Evolutionary conservation across 2,888 invertebrate genomes (phyloP).

Genomic region (Latrodectus hesperus): DNA sequence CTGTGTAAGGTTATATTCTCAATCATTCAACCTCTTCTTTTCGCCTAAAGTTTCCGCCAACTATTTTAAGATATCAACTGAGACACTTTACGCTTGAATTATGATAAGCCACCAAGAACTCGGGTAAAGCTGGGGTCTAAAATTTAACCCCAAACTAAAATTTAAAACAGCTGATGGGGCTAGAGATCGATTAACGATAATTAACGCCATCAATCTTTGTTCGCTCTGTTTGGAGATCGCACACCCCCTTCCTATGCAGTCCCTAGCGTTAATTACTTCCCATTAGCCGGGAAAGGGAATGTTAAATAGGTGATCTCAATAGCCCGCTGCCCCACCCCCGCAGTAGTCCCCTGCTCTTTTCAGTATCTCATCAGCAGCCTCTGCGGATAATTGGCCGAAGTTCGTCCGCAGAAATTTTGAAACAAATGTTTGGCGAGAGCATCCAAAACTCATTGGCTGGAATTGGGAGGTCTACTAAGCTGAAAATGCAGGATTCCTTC

Average conservation of each 20-base stretch:
- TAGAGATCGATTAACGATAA: constrained; percentile 64
- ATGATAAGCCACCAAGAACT: constrained; percentile 54
- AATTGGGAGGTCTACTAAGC: no score
- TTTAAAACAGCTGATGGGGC: constrained; percentile 27
- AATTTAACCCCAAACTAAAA: constrained; percentile 56
- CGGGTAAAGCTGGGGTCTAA: constrained; percentile 35
- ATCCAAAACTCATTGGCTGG: no score
- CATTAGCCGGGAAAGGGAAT: constrained; percentile 59
- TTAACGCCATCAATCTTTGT: constrained; percentile 67
- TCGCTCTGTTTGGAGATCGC: constrained; percentile 51
- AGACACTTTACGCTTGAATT: constrained; percentile 35
- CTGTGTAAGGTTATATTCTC: no score
- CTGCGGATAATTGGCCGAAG: constrained; percentile 50
- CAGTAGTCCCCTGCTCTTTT: constrained; percentile 27
- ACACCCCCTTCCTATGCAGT: constrained; percentile 14
- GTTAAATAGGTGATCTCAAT: constrained; percentile 65
- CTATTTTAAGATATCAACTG: constrained; percentile 7
- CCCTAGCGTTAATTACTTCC: constrained; percentile 60
- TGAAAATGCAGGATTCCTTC: no score
- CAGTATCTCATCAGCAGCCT: constrained; percentile 57
- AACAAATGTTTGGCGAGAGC: no score
- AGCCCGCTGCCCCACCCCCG: constrained; percentile 16
- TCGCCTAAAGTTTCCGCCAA: constrained; percentile 12
- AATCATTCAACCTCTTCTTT: constrained; percentile 10
- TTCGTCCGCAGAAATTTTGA: neutral